Evolutionary conservation across 2,888 invertebrate species (phyloP).

Genomic region (Caradrina clavipalpis): DNA sequence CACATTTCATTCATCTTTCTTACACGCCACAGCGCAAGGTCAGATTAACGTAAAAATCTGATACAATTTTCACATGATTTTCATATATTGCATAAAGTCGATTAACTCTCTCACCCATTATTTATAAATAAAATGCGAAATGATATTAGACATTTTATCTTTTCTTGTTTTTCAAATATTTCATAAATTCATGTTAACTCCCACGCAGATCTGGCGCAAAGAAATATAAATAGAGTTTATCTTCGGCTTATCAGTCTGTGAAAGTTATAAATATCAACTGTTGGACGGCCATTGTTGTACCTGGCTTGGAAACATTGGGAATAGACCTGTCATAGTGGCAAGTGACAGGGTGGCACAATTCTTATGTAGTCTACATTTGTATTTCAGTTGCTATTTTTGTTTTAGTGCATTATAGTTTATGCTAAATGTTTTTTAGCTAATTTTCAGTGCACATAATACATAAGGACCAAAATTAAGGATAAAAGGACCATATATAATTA

Average conservation of each 20-base stretch:
- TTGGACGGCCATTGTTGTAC: not conserved
- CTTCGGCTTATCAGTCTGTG: not conserved
- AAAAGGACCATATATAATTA: not conserved
- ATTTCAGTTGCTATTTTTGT: not conserved
- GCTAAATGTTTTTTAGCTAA: not conserved
- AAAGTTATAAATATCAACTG: conserved; percentile 2
- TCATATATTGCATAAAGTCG: not conserved
- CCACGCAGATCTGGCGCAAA: not conserved
- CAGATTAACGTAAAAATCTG: not conserved
- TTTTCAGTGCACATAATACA: not conserved
- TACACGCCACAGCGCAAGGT: conserved; percentile 6
- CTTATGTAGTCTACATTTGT: not conserved
- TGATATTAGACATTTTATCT: conserved; percentile 7
- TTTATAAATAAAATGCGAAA: not conserved
- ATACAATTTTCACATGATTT: conserved; percentile 18
- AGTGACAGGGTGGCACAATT: not conserved
- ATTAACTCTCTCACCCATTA: not conserved
- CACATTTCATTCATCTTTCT: conserved; percentile 30
- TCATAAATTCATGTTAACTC: conserved; percentile 9
- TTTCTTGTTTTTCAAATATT: conserved; percentile 3
- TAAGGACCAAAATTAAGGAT: not conserved
- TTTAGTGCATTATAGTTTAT: not conserved
- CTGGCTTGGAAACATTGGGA: conserved; percentile 8
- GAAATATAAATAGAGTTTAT: conserved; percentile 18
- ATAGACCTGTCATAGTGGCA: not conserved